Evolutionary conservation across 2,888 invertebrate genomes (phyloP).

Genomic region (Spicauda simplicius): DNA sequence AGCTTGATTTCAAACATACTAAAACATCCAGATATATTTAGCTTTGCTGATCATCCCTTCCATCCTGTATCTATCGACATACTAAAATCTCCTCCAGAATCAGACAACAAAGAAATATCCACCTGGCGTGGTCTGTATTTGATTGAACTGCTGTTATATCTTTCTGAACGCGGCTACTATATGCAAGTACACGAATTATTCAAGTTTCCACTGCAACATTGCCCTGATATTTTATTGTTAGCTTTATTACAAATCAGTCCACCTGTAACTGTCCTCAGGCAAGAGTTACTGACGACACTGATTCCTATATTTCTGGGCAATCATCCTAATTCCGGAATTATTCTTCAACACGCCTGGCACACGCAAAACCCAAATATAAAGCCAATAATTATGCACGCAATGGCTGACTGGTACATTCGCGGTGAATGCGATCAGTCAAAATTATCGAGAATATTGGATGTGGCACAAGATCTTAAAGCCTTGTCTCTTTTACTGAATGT

Average conservation of each 20-base stretch:
- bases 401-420: slow-evolving; percentile 98
- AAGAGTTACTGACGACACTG: slow-evolving; percentile 93
- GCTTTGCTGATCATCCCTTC: slow-evolving; percentile 96
- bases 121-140: slow-evolving; percentile 97
- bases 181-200: slow-evolving; percentile 94
- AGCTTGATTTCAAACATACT: slow-evolving; percentile 94
- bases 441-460: slow-evolving; percentile 96
- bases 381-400: slow-evolving; percentile 96
- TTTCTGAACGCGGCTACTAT: slow-evolving; percentile 95
- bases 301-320: slow-evolving; percentile 97
- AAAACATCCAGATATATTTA: slow-evolving; percentile 96
- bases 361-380: slow-evolving; percentile 89
- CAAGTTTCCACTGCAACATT: slow-evolving; percentile 95
- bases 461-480: slow-evolving; percentile 97
- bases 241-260: slow-evolving; percentile 95
- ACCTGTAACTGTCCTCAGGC: slow-evolving; percentile 90
- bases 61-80: slow-evolving; percentile 94
- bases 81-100: slow-evolving; percentile 97
- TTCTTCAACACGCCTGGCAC: slow-evolving; percentile 98
- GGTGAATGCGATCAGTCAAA: slow-evolving; percentile 97
- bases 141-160: slow-evolving; percentile 93
- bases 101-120: slow-evolving; percentile 96
- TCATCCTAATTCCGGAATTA: slow-evolving; percentile 98
- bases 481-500: slow-evolving; percentile 95
- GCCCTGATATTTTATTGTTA: slow-evolving; percentile 96